These are phyloP conservation scores for Eugnorisma glareosa DNA, from an alignment of 2,888 invertebrate genomes.

Conservation along the genomic window DNA sequence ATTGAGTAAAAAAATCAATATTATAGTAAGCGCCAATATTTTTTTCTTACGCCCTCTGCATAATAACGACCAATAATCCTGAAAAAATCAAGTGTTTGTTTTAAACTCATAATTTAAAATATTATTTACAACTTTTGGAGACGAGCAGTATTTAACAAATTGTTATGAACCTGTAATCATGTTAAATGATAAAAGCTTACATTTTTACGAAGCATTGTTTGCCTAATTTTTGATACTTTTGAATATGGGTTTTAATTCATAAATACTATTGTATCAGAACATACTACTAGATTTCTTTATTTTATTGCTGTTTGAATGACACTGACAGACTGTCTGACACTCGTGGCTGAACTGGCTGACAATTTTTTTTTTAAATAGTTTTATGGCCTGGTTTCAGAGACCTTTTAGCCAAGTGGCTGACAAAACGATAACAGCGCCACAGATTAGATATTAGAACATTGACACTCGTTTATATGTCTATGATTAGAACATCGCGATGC, in stretches of 20 bases:
- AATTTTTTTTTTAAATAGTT: no score
- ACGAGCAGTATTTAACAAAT: not conserved
- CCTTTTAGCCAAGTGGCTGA: no score
- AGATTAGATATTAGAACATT: no score
- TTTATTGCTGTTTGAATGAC: not conserved
- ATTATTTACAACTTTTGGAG: not conserved
- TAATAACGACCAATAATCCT: conserved; percentile 82
- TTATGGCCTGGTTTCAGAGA: no score
- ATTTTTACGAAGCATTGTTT: conserved; percentile 61
- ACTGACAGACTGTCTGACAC: not conserved
- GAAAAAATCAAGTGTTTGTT: conserved; percentile 58
- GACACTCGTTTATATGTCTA: no score
- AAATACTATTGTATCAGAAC: conserved; percentile 23
- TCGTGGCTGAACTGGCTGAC: not conserved
- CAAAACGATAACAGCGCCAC: no score
- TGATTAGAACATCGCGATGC: no score
- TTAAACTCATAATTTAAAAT: conserved; percentile 14
- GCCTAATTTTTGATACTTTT: conserved; percentile 1
- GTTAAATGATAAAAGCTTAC: conserved; percentile 48
- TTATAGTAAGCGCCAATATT: conserved; percentile 77
- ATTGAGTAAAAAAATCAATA: conserved; percentile 83
- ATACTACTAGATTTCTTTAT: not conserved
- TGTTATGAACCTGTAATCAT: not conserved
- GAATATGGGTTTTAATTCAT: conserved; percentile 12
- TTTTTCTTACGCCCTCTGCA: conserved; percentile 87